Base-by-base conservation (phyloP, 1,140 invertebrate species). In the Cecropterus lyciades region DNA sequence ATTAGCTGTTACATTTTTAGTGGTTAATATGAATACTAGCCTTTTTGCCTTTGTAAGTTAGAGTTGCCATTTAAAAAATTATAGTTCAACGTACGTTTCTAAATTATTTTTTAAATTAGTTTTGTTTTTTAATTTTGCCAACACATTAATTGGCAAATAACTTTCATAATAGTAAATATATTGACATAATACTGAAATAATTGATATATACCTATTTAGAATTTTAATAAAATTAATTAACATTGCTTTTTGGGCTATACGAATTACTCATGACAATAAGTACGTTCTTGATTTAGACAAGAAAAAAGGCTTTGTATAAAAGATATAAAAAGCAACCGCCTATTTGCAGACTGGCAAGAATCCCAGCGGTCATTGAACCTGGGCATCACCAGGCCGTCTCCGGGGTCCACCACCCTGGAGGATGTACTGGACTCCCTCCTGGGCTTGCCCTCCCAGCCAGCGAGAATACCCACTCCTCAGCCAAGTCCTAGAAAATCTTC, bases 381-480 rank as follows among this genome's bases (percentile, higher is more conserved):
- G 69, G 89, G 87, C 56, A 77, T 87, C 70, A 83, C 82, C 24
- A 78, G 86, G 55, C 93, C 93, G 17, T 97, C 96, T 74, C 95
- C 96, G 51, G 95, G 95, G 75, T 96, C 96, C 65, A 97, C 97
- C 49, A 98, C 97, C 46, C 93, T 98, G 84, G 97, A 98, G 93
- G 98, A 99, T 93, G 97, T 98, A 57, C 93, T 98, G 85, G 97
- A 98, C 90, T 97, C 97, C 60, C 94, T 98, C 71, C 94, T 98
- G 81, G 97, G 97, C 73, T 94, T 98, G 74, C 95, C 96, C 49
- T 94, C 95, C 70, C 94, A 95, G 80, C 94, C 95, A 64, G 93
- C 95, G 69, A 94, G 94, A 79, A 94, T 95, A 72, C 94, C 94
- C 62, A 92, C 92, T 51, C 93, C 92, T 64, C 92, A 92, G 70